phyloP scores from a whole-genome alignment of 2,888 invertebrate genomes.

The Heliconius erato region DNA sequence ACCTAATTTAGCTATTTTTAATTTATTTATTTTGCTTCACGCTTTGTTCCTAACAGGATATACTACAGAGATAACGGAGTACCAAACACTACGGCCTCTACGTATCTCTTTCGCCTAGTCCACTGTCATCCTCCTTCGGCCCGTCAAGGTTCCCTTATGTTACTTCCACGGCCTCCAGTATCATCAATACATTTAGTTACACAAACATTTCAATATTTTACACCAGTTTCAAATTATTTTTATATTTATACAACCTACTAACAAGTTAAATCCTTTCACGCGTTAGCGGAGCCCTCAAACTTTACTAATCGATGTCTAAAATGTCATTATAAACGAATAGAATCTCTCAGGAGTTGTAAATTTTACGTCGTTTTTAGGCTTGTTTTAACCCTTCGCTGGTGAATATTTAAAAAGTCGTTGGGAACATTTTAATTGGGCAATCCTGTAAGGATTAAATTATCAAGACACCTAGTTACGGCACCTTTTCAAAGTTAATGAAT shows the following conservation, averaged over 20 bases:
- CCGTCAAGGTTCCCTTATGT: too few species aligned
- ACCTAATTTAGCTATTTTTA: too few species aligned
- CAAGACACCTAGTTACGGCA: slow-evolving; percentile 85
- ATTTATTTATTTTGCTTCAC: too few species aligned
- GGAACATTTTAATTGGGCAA: slow-evolving; percentile 84
- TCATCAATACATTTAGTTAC: neutral
- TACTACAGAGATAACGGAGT: too few species aligned
- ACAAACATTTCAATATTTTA: neutral
- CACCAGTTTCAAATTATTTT: slow-evolving; percentile 1
- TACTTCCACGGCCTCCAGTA: neutral
- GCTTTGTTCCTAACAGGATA: too few species aligned
- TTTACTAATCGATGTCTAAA: slow-evolving; percentile 83
- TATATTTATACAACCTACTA: neutral
- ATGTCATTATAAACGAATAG: slow-evolving; percentile 82
- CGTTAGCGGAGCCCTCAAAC: slow-evolving; percentile 67
- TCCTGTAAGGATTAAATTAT: slow-evolving; percentile 85
- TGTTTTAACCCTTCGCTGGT: slow-evolving; percentile 76
- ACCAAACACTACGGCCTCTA: too few species aligned
- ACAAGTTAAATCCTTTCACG: slow-evolving; percentile 51
- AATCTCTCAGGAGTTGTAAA: slow-evolving; percentile 77
- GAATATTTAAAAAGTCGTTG: slow-evolving; percentile 86
- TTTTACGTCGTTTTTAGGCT: slow-evolving; percentile 79
- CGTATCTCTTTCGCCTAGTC: too few species aligned
- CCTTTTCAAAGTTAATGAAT: slow-evolving; percentile 82
- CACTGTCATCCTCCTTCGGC: too few species aligned